Evolutionary conservation across 2,888 invertebrate species (phyloP).

Genomic region (Synanthedon tipuliformis): DNA sequence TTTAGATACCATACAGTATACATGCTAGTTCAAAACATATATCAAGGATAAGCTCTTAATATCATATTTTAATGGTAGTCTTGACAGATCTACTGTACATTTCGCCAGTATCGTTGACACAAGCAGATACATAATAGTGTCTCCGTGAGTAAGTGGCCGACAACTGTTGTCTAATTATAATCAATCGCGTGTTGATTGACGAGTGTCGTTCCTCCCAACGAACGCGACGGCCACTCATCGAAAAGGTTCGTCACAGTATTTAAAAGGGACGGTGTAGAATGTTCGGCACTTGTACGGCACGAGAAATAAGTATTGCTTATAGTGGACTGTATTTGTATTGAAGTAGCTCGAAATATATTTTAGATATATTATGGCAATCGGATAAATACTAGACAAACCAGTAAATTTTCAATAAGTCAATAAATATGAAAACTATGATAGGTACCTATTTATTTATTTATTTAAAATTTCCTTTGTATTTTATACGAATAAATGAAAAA

Average conservation of each 20-base stretch:
- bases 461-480: too few relatives aligned
- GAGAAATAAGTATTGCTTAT: too few relatives aligned
- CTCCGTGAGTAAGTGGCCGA: constrained; percentile 7
- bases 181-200: constrained; percentile 41
- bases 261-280: background rate
- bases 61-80: background rate
- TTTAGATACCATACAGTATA: too few relatives aligned
- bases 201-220: constrained; percentile 10
- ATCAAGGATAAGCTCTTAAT: background rate
- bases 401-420: too few relatives aligned
- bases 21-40: background rate
- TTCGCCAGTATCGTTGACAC: background rate
- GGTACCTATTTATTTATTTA: too few relatives aligned
- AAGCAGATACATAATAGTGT: constrained; percentile 6
- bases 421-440: too few relatives aligned
- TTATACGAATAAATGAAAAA: too few relatives aligned
- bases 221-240: constrained; percentile 1
- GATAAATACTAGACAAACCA: too few relatives aligned
- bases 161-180: constrained; percentile 32
- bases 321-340: too few relatives aligned
- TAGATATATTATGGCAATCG: too few relatives aligned
- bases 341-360: too few relatives aligned
- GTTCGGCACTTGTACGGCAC: too few relatives aligned
- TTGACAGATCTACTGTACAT: background rate
- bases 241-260: background rate